Evolutionary conservation across 2,888 invertebrate species (phyloP).

Genomic region (Tridacna gigas): DNA sequence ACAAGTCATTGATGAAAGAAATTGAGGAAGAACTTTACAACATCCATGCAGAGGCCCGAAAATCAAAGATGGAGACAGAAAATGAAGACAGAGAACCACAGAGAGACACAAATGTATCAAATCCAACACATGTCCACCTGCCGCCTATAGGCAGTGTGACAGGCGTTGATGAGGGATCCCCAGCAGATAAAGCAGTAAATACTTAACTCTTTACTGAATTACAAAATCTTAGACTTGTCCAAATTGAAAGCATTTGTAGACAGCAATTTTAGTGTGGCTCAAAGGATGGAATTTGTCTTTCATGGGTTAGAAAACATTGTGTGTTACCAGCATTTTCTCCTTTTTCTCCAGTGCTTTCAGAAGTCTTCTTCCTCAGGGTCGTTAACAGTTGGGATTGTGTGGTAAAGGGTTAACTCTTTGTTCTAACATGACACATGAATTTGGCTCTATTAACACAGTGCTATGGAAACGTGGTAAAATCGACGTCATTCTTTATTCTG

Average conservation of each 20-base stretch:
- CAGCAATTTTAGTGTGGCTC: background rate
- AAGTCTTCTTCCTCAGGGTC: background rate
- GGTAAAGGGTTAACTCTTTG: background rate
- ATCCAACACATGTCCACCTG: background rate
- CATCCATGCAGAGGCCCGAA: constrained; percentile 84
- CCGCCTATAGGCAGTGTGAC: constrained; percentile 90
- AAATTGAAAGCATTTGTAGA: background rate
- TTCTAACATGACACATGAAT: background rate
- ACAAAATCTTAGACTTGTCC: too few relatives aligned
- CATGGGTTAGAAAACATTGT: background rate
- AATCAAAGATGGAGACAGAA: constrained; percentile 44
- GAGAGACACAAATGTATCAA: background rate
- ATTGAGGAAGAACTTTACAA: constrained; percentile 92
- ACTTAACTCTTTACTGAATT: background rate
- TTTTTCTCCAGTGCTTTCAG: background rate
- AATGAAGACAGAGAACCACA: background rate
- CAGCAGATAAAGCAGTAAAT: constrained; percentile 92
- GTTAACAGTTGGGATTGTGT: background rate
- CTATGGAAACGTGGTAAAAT: too few relatives aligned
- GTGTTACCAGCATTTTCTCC: background rate
- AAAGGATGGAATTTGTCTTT: background rate
- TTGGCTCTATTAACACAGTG: too few relatives aligned
- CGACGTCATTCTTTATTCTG: too few relatives aligned
- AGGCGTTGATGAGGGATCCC: constrained; percentile 91
- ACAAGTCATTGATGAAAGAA: constrained; percentile 92